These are phyloP conservation scores for Anguilla pacifica DNA, from an alignment of 2,797 vertebrate species.

Conservation along the genomic window DNA sequence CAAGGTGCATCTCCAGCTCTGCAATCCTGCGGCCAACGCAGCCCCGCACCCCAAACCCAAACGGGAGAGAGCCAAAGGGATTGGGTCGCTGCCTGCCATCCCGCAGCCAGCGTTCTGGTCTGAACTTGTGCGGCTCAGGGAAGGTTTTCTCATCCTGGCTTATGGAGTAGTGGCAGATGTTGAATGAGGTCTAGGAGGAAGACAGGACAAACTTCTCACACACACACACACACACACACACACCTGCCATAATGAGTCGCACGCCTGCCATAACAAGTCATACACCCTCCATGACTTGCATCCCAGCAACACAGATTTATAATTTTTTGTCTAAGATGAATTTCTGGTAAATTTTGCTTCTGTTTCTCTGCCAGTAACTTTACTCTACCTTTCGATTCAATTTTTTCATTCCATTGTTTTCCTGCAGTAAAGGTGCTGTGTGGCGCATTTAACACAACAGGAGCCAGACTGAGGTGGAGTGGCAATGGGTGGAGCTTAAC, in stretches of 20 bases:
- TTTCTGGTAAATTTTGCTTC: too few relatives aligned
- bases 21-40: slow-evolving; percentile 76
- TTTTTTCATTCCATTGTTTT: neutral
- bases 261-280: neutral
- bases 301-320: neutral
- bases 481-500: neutral
- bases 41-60: too few relatives aligned
- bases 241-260: too few relatives aligned
- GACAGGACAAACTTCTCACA: neutral
- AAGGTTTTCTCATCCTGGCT: slow-evolving; percentile 68
- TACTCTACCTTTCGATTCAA: neutral
- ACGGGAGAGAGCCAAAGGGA: too few relatives aligned
- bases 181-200: slow-evolving; percentile 66
- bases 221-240: slow-evolving; percentile 63
- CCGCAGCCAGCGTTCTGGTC: too few relatives aligned
- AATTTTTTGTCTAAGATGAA: neutral
- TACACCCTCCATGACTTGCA: neutral
- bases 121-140: too few relatives aligned
- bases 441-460: too few relatives aligned
- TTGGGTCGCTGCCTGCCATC: too few relatives aligned
- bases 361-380: too few relatives aligned
- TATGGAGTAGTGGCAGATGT: slow-evolving; percentile 70
- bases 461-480: neutral
- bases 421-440: too few relatives aligned
- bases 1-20: slow-evolving; percentile 75